phyloP scores from a whole-genome alignment of 1,140 invertebrate species.

The Mactra quadrangularis region DNA sequence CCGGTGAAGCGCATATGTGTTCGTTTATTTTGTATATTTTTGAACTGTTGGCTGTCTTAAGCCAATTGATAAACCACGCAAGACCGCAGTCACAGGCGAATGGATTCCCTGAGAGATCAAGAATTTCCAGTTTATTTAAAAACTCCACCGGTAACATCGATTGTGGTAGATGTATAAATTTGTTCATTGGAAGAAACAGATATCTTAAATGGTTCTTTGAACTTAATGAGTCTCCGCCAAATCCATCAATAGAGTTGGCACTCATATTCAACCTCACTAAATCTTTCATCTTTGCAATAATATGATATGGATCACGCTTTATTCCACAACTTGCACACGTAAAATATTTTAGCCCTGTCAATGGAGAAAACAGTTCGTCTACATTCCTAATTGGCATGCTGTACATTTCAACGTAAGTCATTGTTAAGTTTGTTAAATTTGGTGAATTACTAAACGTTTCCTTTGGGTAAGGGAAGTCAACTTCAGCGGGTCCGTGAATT shows the following conservation, averaged over 20 bases:
- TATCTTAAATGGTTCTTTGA: neutral
- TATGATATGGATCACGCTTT: neutral
- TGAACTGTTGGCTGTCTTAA: neutral
- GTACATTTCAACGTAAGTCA: neutral
- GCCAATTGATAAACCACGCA: neutral
- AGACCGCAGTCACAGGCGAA: constrained; percentile 8
- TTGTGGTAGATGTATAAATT: neutral
- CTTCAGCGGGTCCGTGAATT: neutral
- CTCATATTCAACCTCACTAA: neutral
- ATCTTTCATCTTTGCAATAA: neutral
- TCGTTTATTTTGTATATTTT: neutral
- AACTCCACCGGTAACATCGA: neutral
- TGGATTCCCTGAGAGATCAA: neutral
- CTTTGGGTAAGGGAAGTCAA: neutral
- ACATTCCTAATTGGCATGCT: neutral
- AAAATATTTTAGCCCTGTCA: neutral
- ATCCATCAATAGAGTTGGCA: neutral
- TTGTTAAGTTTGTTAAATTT: neutral
- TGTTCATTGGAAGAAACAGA: neutral
- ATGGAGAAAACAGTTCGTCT: neutral
- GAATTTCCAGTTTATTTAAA: neutral
- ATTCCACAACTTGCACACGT: neutral
- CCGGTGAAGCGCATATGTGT: neutral
- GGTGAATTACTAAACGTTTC: neutral
- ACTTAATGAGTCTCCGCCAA: neutral